phyloP scores from a whole-genome alignment of 2,888 invertebrate species.

The Phlogophora meticulosa region DNA sequence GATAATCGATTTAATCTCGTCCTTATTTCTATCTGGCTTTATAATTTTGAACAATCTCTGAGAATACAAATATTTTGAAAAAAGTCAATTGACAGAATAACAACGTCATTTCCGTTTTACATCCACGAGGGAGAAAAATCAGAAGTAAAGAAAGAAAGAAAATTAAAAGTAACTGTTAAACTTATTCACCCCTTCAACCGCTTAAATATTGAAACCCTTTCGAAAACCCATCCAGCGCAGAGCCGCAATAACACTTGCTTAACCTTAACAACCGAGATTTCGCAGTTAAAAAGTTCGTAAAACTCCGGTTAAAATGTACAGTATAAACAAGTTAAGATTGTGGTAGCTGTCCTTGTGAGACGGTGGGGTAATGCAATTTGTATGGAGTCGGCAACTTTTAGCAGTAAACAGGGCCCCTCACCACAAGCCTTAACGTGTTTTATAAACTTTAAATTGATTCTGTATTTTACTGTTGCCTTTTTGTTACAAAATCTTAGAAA shows the following conservation, averaged over 20 bases:
- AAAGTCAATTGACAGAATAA: background rate
- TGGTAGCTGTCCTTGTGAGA: conserved; percentile 61
- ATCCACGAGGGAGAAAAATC: background rate
- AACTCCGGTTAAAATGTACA: conserved; percentile 65
- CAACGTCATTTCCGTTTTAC: background rate
- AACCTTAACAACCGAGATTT: conserved; percentile 47
- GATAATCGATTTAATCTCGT: too few relatives aligned
- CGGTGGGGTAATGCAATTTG: conserved; percentile 70
- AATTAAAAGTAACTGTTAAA: conserved; percentile 20
- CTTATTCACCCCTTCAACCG: conserved; percentile 13
- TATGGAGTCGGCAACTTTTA: conserved; percentile 66
- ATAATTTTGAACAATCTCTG: too few relatives aligned
- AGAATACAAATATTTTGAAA: background rate
- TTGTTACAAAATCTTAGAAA: conserved; percentile 58
- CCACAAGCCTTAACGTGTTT: conserved; percentile 63
- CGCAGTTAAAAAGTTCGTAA: conserved; percentile 62
- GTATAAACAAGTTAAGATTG: conserved; percentile 69
- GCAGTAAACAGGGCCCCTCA: conserved; percentile 61
- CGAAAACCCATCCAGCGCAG: conserved; percentile 31
- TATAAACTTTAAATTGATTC: conserved; percentile 69
- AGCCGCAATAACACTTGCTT: conserved; percentile 40
- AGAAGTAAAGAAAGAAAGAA: background rate
- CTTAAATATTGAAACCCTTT: conserved; percentile 34
- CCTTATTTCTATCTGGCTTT: too few relatives aligned
- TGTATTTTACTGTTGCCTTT: conserved; percentile 60